Evolutionary conservation across 2,797 vertebrate species (phyloP).

Genomic region (Esox masquinongy): DNA sequence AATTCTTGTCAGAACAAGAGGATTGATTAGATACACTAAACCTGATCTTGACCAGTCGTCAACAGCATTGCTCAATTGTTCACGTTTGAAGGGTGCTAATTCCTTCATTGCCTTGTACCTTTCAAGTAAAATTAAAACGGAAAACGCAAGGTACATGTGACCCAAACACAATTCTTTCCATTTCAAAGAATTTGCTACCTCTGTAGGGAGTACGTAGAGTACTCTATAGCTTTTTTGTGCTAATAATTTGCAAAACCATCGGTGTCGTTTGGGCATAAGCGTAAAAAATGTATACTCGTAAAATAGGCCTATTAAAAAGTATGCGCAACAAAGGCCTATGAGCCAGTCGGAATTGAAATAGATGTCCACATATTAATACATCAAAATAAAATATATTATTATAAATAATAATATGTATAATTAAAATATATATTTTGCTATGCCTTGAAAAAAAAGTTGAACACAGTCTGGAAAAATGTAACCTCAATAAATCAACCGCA

Average conservation of each 20-base stretch:
- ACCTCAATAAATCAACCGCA: constrained; percentile 56
- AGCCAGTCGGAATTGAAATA: not conserved
- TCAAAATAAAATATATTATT: not conserved
- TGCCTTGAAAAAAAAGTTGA: constrained; percentile 21
- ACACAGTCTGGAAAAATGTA: constrained; percentile 47
- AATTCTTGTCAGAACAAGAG: not conserved
- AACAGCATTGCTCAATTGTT: not conserved
- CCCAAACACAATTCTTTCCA: not conserved
- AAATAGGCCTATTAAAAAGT: no score
- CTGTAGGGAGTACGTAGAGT: not conserved
- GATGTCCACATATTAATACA: not conserved
- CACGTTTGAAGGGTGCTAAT: not conserved
- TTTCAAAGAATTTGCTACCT: not conserved
- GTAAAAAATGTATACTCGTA: not conserved
- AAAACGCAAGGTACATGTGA: not conserved
- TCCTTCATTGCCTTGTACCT: not conserved
- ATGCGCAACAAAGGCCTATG: not conserved
- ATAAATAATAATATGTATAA: not conserved
- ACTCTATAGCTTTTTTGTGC: not conserved
- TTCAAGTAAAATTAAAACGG: not conserved
- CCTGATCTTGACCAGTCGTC: not conserved
- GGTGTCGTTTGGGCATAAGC: not conserved
- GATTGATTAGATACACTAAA: not conserved
- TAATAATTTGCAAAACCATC: not conserved
- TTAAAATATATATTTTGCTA: not conserved